These are phyloP conservation scores for Argyrosomus japonicus DNA, from an alignment of 2,113 vertebrate genomes.

Conservation along the genomic window DNA sequence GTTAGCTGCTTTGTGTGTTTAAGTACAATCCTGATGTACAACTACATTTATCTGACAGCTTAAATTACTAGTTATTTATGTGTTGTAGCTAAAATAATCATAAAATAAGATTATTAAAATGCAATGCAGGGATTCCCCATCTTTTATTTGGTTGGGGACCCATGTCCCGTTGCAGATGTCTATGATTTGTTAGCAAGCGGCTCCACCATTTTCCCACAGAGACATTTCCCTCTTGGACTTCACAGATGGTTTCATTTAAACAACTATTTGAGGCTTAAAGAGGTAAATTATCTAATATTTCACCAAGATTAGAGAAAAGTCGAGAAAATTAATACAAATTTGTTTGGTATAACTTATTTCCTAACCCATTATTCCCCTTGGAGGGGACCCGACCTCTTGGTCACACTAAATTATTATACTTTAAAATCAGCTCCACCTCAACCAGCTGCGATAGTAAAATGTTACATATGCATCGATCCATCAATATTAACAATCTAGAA, in stretches of 20 bases:
- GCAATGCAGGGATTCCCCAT: no score
- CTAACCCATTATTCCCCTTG: background rate
- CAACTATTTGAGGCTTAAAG: background rate
- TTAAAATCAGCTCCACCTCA: no score
- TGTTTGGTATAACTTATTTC: background rate
- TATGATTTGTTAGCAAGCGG: background rate
- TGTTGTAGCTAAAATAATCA: background rate
- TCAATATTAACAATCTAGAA: background rate
- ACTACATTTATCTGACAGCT: background rate
- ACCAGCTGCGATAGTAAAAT: background rate
- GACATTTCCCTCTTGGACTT: background rate
- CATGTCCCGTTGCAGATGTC: background rate
- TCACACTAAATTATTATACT: background rate
- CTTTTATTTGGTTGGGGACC: background rate
- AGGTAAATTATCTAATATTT: background rate
- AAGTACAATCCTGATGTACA: background rate
- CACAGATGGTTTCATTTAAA: constrained; percentile 4
- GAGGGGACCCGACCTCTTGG: background rate
- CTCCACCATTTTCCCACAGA: background rate
- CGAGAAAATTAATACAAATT: background rate
- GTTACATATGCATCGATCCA: background rate
- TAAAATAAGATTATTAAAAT: background rate
- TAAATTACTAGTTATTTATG: background rate
- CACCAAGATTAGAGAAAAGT: background rate
- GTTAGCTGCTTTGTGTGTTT: background rate